Evolutionary conservation across 2,113 vertebrate genomes (phyloP).

Genomic region (Oostethus manadensis): DNA sequence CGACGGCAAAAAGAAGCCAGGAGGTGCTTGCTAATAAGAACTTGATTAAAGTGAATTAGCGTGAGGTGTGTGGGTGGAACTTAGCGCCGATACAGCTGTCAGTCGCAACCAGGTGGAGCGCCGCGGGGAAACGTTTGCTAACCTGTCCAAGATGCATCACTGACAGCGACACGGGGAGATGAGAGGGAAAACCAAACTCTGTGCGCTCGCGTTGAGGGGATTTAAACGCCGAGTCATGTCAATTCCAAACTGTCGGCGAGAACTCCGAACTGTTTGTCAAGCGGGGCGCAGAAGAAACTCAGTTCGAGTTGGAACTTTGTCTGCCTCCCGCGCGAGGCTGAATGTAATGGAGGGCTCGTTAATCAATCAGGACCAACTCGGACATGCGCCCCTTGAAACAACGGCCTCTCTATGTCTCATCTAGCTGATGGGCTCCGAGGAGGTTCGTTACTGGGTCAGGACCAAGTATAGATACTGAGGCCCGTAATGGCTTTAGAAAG

Average conservation of each 20-base stretch:
- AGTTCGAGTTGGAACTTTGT: constrained; percentile 50
- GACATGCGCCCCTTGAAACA: constrained; percentile 38
- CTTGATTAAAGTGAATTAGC: constrained; percentile 42
- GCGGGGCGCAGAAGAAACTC: constrained; percentile 10
- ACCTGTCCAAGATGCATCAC: constrained; percentile 53
- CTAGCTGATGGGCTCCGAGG: too few relatives aligned
- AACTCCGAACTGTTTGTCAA: too few relatives aligned
- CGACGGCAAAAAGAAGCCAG: constrained; percentile 11
- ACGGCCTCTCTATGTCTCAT: constrained; percentile 38
- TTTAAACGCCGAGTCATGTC: constrained; percentile 49
- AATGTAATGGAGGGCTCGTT: constrained; percentile 42
- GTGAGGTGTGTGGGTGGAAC: constrained; percentile 45
- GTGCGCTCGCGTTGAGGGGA: constrained; percentile 37
- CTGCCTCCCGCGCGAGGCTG: constrained; percentile 35
- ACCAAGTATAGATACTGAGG: constrained; percentile 41
- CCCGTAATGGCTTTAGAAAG: constrained; percentile 12
- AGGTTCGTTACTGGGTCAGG: constrained; percentile 28
- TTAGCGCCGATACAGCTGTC: constrained; percentile 38
- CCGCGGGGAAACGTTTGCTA: constrained; percentile 44
- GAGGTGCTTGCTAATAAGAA: constrained; percentile 33
- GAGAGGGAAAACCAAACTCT: constrained; percentile 42
- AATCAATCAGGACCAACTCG: constrained; percentile 33
- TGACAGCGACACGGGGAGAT: constrained; percentile 37
- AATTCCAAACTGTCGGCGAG: constrained; percentile 6
- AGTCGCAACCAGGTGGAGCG: constrained; percentile 46